Base-by-base conservation (phyloP, 2,888 invertebrate genomes). In the Drosophila glabriapex region DNA sequence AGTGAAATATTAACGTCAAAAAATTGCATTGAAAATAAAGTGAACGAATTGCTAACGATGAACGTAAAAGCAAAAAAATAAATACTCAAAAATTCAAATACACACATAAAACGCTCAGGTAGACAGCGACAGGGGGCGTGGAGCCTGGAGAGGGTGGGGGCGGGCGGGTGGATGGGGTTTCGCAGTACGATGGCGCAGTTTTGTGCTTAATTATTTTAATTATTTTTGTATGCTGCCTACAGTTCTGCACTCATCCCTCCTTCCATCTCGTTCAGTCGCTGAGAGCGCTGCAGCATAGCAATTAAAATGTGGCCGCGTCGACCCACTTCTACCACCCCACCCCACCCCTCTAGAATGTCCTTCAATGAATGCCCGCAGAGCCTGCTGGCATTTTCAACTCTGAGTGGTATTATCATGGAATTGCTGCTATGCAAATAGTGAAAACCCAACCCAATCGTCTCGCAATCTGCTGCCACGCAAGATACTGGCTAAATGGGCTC, bases 191-290 rank as follows among this genome's bases (percentile, higher is more conserved):
- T 71, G 71, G 69, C 85, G 82, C 88, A 85, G 83, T 88, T 88
- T 82, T 80, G 68, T 58, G 76, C 86, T 85, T 89, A 85, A 85
- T 85, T 85, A 88, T 85, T 89, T 85, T 88, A 88, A 89, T 89
- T 89, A 86, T 88, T 85, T 82, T 80, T 71, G 35, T 88, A 76
- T 83, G 71, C 80, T 81, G 82, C 83, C 82, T 69, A 83, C 74
- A 69, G 63, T 73, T 70, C 54, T 73, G 70, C 79, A 66, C 64
- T 78, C 67, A 52, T 29, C 63, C 41, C 52, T 22, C 16, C 22
- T 22, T 10, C 31, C 22, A 10, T 19, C 62, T 65, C 29, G 29
- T 54, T 52, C 31, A 41, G 33, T 22, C n/a, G 41, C 41, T 35
- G 19, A 43, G 49, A 16, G 52, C 28, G 29, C 43, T 41, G 52